A percentile compares a stretch with the other conserved stretches of the same genome.
These are phyloP conservation scores for Vanessa cardui DNA, from an alignment of 2,888 invertebrate species.

Conservation along the genomic window DNA sequence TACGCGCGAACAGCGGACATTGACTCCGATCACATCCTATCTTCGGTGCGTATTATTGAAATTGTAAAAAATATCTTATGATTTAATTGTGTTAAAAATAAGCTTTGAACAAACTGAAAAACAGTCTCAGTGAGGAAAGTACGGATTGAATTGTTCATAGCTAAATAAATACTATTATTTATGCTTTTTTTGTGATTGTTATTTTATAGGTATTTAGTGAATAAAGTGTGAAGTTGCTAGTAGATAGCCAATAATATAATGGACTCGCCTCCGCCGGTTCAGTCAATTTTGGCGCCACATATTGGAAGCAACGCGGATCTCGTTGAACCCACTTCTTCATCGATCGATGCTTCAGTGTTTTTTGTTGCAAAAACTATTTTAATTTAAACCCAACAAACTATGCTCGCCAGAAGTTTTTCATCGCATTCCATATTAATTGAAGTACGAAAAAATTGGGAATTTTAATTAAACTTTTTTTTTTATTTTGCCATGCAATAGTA, in stretches of 20 bases:
- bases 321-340: slow-evolving; percentile 46
- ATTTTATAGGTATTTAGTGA: not conserved
- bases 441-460: slow-evolving; percentile 34
- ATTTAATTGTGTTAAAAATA: not conserved
- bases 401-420: slow-evolving; percentile 38
- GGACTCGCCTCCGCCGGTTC: slow-evolving; percentile 48
- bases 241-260: slow-evolving; percentile 42
- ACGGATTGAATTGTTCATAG: too few species aligned
- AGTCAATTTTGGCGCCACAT: slow-evolving; percentile 67
- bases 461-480: slow-evolving; percentile 34
- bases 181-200: not conserved
- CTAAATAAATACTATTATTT: too few species aligned
- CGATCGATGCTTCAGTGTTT: slow-evolving; percentile 36
- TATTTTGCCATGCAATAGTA: not conserved
- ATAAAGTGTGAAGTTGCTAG: slow-evolving; percentile 8
- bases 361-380: slow-evolving; percentile 40
- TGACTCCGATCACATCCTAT: slow-evolving; percentile 57
- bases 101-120: too few species aligned
- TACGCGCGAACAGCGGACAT: slow-evolving; percentile 60
- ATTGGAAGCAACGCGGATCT: slow-evolving; percentile 55
- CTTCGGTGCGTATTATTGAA: slow-evolving; percentile 40
- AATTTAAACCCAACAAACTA: slow-evolving; percentile 40
- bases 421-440: slow-evolving; percentile 36
- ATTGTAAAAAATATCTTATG: not conserved
- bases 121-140: too few species aligned